Evolutionary conservation across 1,140 invertebrate genomes (phyloP), one percentile per base, ranked within the genome.

Genomic region (Batillaria attramentaria): DNA sequence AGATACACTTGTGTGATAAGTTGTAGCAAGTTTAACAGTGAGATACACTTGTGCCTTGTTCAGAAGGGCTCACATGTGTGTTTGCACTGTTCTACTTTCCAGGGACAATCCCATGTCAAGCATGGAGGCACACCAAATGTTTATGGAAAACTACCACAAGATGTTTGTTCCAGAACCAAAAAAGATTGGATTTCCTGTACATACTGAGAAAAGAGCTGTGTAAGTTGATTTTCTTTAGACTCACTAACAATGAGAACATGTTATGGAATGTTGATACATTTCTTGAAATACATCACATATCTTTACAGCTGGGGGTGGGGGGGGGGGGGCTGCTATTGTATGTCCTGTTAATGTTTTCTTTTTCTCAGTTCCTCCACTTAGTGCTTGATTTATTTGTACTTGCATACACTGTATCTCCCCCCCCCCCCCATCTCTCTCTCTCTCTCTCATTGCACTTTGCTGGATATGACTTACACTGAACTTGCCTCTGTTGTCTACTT

Each of bases 71-170:
- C 13, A 43, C 50, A 54, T 37, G 31, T 28, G 0, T 79, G 43
- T 43, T 33, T 28, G 3, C 62, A n/a, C 20, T 13, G 6, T 18
- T 77, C 18, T 39, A 41, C 31, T 79, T 72, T 42, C 4, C 68
- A 68, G 62, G 35, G 43, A 78, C 43, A 75, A 70, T 78, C 20
- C 68, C 84, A 85, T 74, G 79, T 86, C 87, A 35, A 79, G 81
- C 33, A 79, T 83, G 41, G 86, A 89, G 78, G 86, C 86, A n/a
- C 89, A 90, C 81, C 35, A 81, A 62, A 41, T 76, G 28, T 90
- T 90, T 73, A 90, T 90, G 88, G 81, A 85, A 42, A 87, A 87
- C 79, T 89, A 89, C 77, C 79, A 85, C 41, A 84, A 84, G 39
- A 87, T 90, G 37, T 90, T 90, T 86, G 83, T 85, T 10, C 81